Conservation (phyloP, 2,888 invertebrate species). For the Callyntrura guangdongensis region DNA sequence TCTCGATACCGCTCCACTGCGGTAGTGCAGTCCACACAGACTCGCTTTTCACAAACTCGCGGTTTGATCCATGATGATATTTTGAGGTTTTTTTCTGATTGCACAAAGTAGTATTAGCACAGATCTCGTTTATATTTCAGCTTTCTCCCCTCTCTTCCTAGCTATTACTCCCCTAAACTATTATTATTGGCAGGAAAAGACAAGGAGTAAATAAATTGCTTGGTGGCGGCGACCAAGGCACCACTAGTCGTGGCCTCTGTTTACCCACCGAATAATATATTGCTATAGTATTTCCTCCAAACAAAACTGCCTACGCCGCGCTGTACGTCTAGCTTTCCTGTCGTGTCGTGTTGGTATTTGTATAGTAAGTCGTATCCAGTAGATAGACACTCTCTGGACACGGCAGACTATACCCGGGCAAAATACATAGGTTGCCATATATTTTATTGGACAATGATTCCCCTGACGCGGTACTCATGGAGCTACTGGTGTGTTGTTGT, state of each 20-base stretch:
- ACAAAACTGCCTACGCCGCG: no score
- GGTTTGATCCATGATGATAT: background rate
- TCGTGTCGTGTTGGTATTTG: background rate
- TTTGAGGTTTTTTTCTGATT: background rate
- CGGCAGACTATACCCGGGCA: background rate
- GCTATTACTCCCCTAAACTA: conserved; percentile 20
- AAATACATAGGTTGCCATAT: background rate
- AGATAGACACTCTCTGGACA: background rate
- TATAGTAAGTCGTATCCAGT: background rate
- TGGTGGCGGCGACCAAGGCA: conserved; percentile 2
- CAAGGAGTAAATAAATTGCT: conserved; percentile 50
- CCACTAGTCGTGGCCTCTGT: background rate
- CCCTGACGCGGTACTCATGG: conserved; percentile 18
- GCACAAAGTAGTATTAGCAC: background rate
- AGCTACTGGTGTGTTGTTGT: background rate
- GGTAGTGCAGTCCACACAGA: background rate
- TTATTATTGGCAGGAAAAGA: conserved; percentile 46
- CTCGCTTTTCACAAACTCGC: background rate
- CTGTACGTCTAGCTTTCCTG: background rate
- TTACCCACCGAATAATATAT: background rate
- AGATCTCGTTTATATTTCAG: conserved; percentile 13
- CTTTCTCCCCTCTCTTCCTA: background rate
- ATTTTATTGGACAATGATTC: conserved; percentile 46
- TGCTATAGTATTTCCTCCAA: background rate
- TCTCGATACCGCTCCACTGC: background rate